Conservation (phyloP, 2,113 vertebrate species). For the Oncorhynchus masou region DNA sequence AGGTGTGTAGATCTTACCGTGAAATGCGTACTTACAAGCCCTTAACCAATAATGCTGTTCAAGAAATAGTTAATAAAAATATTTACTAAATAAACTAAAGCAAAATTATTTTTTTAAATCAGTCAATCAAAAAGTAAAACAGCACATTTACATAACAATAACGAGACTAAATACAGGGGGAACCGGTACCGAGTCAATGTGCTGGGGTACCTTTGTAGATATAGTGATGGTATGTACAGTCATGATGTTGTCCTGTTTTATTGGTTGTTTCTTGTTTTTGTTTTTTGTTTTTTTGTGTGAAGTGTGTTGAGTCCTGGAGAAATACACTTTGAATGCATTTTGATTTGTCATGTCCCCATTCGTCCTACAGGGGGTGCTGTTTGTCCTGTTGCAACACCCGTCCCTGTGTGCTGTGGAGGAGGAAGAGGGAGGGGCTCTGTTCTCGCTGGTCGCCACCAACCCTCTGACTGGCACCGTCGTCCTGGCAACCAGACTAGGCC, state of each 20-base stretch:
- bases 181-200: no score
- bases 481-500: conserved; percentile 32
- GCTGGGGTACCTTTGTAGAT: no score
- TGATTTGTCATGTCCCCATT: background rate
- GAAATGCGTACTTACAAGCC: no score
- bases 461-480: conserved; percentile 50
- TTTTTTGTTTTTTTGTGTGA: background rate
- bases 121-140: no score
- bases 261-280: background rate
- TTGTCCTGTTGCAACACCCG: conserved; percentile 65
- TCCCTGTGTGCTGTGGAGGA: conserved; percentile 31
- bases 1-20: no score
- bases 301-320: background rate
- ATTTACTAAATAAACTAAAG: no score
- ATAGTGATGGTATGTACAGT: no score
- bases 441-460: conserved; percentile 62
- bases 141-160: no score
- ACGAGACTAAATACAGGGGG: no score
- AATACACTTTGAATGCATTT: background rate
- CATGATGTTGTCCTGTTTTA: background rate
- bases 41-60: no score
- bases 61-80: no score
- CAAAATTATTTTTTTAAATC: no score
- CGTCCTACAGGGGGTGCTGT: conserved; percentile 54
- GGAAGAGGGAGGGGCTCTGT: conserved; percentile 18